phyloP scores from a whole-genome alignment of 2,888 invertebrate genomes.

The Pherbina coryleti region DNA sequence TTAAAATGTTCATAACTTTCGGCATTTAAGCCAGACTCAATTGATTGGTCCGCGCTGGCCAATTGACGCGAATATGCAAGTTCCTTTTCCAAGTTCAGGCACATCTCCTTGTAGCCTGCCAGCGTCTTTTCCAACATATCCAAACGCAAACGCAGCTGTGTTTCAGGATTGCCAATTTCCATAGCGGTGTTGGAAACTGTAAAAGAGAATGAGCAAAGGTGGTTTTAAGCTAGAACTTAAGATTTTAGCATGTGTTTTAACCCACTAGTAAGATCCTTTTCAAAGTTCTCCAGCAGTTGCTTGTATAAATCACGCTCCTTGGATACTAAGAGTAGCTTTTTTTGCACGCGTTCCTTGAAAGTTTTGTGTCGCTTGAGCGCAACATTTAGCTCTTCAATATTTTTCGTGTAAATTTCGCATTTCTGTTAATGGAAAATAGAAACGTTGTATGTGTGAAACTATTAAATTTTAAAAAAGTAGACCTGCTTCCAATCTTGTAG shows the following conservation, averaged over 20 bases:
- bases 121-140: constrained; percentile 81
- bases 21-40: constrained; percentile 54
- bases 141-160: constrained; percentile 75
- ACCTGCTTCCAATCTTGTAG: constrained; percentile 74
- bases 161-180: constrained; percentile 64
- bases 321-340: constrained; percentile 76
- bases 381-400: constrained; percentile 74
- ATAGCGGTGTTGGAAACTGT: constrained; percentile 52
- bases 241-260: background rate
- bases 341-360: constrained; percentile 79
- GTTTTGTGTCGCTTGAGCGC: constrained; percentile 78
- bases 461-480: constrained; percentile 19
- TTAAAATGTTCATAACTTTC: constrained; percentile 74
- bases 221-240: background rate
- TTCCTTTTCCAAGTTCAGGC: constrained; percentile 77
- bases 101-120: constrained; percentile 80
- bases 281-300: constrained; percentile 83
- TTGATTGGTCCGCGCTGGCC: constrained; percentile 46
- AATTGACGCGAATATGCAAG: constrained; percentile 67
- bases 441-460: constrained; percentile 3
- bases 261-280: constrained; percentile 79
- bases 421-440: constrained; percentile 69
- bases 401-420: constrained; percentile 74
- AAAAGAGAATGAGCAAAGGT: background rate
- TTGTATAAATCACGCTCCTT: constrained; percentile 87